Base-by-base conservation (phyloP, 64 coral and sea anemone genomes). In the Porites lutea region DNA sequence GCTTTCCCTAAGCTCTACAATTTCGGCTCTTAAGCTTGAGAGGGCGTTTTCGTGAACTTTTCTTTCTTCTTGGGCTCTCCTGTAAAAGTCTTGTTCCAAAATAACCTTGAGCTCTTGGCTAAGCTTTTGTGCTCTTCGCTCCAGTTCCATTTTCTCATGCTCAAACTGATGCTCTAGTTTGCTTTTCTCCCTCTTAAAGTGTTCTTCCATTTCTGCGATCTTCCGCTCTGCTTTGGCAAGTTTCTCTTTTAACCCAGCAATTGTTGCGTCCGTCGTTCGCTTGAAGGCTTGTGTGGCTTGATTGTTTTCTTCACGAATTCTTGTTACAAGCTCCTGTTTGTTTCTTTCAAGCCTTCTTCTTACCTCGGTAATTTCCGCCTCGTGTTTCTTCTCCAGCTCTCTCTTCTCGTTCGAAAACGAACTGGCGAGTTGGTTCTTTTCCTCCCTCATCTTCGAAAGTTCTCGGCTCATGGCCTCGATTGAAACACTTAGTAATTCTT, bases 381-480 rank as follows among this genome's bases (percentile, higher is more conserved):
- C 68, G 4, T 83, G 68, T 53, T 91, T 83, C 15, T 7, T 83
- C 20, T 87, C 81, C n/a, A 84, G 8, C 13, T 84, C 81, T 84
- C 22, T 48, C 48, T 69, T 84, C 10, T 84, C 81, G 15, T 51
- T 84, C 62, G 61, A 68, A 11, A 84, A 84, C 0, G 81, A 84
- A 2, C 53, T 48, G 19, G 62, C 47, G 1, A 84, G 16, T 52
- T 13, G 21, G 22, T 48, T 52, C 62, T 84, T 84, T 68, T 84
- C 81, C 59, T 84, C 81, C 68, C 81, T 93, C 48, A 87, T 18
- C 46, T 72, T 93, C 13, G 74, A 54, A 10, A 93, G 48, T 70
- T 93, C 91, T 68, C 65, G 64, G 43, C 75, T 75, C 57, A 93
- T 45, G 46, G 81, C 91, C 15, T 87, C 91, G 1, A 83, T 18